phyloP scores from a whole-genome alignment of 2,797 vertebrate genomes.

The Rhinella marina region DNA sequence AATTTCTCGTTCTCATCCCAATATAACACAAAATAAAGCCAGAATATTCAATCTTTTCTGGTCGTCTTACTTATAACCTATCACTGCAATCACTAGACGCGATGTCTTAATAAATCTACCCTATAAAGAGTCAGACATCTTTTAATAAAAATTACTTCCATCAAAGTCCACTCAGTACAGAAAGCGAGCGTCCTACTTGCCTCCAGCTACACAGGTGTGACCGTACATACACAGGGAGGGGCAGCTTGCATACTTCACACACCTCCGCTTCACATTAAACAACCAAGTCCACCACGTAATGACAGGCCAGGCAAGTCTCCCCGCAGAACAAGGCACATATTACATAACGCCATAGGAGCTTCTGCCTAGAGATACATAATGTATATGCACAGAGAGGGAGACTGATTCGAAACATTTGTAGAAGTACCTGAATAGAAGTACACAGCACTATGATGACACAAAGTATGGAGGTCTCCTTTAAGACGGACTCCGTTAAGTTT shows the following conservation, averaged over 20 bases:
- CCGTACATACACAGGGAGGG: conserved; percentile 10
- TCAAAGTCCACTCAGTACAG: neutral
- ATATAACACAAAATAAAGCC: neutral
- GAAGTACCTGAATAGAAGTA: neutral
- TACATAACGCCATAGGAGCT: neutral
- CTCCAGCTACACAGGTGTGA: conserved; percentile 35
- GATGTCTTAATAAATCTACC: neutral
- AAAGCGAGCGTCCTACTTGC: neutral
- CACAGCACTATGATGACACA: neutral
- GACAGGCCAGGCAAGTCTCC: neutral
- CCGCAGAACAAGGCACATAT: neutral
- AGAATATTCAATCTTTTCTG: neutral
- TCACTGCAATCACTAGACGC: neutral
- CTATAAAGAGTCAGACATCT: neutral
- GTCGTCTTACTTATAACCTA: neutral
- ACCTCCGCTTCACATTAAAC: neutral
- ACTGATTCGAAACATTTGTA: neutral
- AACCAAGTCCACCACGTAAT: neutral
- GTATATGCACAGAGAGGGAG: neutral
- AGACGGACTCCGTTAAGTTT: neutral
- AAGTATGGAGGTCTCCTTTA: neutral
- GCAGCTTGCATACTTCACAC: conserved; percentile 13
- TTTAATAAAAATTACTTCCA: neutral
- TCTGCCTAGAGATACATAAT: neutral
- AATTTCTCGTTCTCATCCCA: too few species aligned